phyloP scores from a whole-genome alignment of 2,888 invertebrate species.

The Seira sanloemensis region DNA sequence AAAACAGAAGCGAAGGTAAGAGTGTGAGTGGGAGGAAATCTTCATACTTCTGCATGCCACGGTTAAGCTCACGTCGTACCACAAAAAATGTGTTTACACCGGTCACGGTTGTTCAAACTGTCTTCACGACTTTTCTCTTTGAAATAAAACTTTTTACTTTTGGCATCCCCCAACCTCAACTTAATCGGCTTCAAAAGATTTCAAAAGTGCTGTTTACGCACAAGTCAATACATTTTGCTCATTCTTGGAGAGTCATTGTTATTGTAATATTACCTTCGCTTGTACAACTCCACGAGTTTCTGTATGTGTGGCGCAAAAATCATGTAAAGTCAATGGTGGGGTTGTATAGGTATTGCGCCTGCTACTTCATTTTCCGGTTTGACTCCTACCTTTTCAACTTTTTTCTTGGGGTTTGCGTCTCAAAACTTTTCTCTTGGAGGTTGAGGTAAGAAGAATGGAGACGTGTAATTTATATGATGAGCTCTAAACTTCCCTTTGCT shows the following conservation, averaged over 20 bases:
- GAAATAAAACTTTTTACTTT: constrained; percentile 22
- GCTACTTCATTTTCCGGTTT: not conserved
- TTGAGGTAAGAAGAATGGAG: constrained; percentile 39
- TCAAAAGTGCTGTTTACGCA: not conserved
- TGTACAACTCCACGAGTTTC: not conserved
- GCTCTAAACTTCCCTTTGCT: constrained; percentile 5
- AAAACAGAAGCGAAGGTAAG: not conserved
- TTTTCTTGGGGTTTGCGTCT: not conserved
- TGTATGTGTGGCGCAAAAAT: not conserved
- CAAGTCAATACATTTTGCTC: not conserved
- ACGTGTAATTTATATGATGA: not conserved
- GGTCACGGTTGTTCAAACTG: constrained; percentile 18
- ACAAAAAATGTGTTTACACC: constrained; percentile 25
- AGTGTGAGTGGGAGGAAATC: not conserved
- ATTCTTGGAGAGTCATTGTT: not conserved
- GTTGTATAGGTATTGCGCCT: not conserved
- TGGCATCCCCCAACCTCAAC: constrained; percentile 7
- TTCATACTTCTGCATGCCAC: not conserved
- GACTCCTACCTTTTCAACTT: not conserved
- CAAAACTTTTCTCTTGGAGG: constrained; percentile 42
- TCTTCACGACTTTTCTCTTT: constrained; percentile 20
- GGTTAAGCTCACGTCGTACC: not conserved
- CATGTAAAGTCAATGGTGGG: not conserved
- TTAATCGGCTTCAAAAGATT: constrained; percentile 4
- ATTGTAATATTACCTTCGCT: constrained; percentile 5